Evolutionary conservation across 1,140 invertebrate genomes (phyloP), one percentile per base, ranked within the genome.

Genomic region (Lordiphosa collinella): DNA sequence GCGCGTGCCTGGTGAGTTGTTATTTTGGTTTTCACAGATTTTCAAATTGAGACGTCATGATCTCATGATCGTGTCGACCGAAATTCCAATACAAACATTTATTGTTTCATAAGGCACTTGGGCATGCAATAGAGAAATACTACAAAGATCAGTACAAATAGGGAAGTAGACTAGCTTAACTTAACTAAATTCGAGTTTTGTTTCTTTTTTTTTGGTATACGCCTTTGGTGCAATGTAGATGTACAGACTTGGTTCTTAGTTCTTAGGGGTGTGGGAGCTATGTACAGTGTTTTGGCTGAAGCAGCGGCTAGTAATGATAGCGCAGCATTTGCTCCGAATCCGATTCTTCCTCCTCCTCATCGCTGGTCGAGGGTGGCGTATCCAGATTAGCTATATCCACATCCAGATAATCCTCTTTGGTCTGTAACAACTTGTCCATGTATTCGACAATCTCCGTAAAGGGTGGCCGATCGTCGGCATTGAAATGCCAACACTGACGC

Each of bases 401-500:
- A 85, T 98, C 96, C 74, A 98, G 90, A 88, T 98, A 98, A 88
- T 97, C 96, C 90, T 97, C 95, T 89, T 97, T 94, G 13, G 94
- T 92, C 7, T 95, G 95, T 31, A 99, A 90, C 89, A 98, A 95
- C 78, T 93, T 93, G 80, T 98, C 96, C 60, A 99, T 91, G 68
- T 96, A 94, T 74, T 96, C 94, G 1, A 98, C 96, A 53, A 99
- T 90, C 86, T 96, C 94, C 3, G 91, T 92, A 88, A 99, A 99
- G 7, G 93, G 94, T 1, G 97, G 97, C 55, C 98, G 91, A 63
- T 96, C 93, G 40, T 92, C 92, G 1, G 97, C 95, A 72, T 95
- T 93, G 74, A 97, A 96, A 43, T 94, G 94, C 97, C 98, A 99
- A 86, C 97, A 99, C 51, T 97, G 94, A 25, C 95, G 91, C 97